Evolutionary conservation across 1,140 invertebrate species (phyloP), one percentile per base, ranked within the genome.

Genomic region (Carcinoscorpius rotundicauda): DNA sequence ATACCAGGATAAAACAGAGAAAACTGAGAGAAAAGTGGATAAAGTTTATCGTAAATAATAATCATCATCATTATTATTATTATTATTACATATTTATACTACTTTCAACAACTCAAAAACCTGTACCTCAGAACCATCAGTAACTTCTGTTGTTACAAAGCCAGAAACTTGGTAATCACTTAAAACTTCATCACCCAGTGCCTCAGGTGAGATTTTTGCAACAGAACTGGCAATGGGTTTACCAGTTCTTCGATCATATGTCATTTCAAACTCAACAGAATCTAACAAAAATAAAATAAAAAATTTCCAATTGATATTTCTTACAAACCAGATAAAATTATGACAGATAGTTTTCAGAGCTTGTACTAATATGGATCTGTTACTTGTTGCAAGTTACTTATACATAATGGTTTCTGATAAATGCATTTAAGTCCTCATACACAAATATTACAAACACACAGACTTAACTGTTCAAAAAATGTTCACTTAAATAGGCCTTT

Each of bases 251-350:
- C 92, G 84, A 78, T 98, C 95, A 77, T 94, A 96, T 5, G 93
- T 97, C 90, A 97, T 96, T 82, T 97, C 92, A 81, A 97, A 98
- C 82, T 98, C 94, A 6, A 98, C 95, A 56, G 93, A 89, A 82
- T 98, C 95, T 78, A 67, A 52, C 4, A 64, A 66, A 61, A 62
- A 62, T 2, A 60, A 6, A 60, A 60, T n/a, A n/a, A n/a, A n/a
- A n/a, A n/a, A n/a, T n/a, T n/a, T 60, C 6, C 1, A n/a, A 60
- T n/a, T n/a, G 6, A 60, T 60, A 8, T 60, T 49, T n/a, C 29
- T 29, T 29, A 29, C 29, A 29, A 29, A 29, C 29, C 29, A 29
- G 29, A 29, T 29, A 29, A 29, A 29, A 29, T 2, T 29, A 29
- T 29, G 29, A 29, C 29, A 29, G 29, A 29, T 29, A 29, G 2